Percentiles rank a stretch among this genome's conserved stretches.
phyloP scores from a whole-genome alignment of 1,140 invertebrate genomes.

The Cydia amplana region DNA sequence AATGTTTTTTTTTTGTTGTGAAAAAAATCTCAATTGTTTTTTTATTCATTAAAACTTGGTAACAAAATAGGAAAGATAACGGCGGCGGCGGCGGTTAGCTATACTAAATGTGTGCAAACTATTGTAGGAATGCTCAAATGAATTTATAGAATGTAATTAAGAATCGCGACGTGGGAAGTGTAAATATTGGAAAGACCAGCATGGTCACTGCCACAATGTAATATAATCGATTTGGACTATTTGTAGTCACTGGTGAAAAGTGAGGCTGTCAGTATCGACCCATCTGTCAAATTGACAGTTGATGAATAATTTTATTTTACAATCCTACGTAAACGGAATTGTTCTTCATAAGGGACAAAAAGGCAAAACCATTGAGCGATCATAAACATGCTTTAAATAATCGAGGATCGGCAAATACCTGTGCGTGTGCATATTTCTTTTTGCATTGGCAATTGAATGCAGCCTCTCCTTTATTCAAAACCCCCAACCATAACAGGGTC shows the following conservation, averaged over 20 bases:
- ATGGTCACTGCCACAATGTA: constrained; percentile 60
- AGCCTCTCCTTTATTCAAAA: background rate
- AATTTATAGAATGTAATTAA: constrained; percentile 31
- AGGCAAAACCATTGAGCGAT: background rate
- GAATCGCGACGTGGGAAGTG: constrained; percentile 38
- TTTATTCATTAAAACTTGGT: too few relatives aligned
- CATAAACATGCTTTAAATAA: background rate
- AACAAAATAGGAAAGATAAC: too few relatives aligned
- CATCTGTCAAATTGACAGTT: background rate
- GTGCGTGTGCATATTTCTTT: background rate
- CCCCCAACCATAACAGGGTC: background rate
- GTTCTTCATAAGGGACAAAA: background rate
- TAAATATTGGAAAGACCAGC: constrained; percentile 55
- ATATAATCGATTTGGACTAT: constrained; percentile 30
- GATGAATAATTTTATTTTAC: background rate
- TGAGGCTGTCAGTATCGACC: background rate
- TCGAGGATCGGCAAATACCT: background rate
- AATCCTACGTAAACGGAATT: background rate
- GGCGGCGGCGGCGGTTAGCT: too few relatives aligned
- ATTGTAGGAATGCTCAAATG: background rate
- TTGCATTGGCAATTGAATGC: background rate
- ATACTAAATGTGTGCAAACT: too few relatives aligned
- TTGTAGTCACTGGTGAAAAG: background rate
- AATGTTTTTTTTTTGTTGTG: too few relatives aligned
- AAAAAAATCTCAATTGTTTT: too few relatives aligned